Conservation (phyloP, 2,888 invertebrate species). For the Clistopyga incitator region DNA sequence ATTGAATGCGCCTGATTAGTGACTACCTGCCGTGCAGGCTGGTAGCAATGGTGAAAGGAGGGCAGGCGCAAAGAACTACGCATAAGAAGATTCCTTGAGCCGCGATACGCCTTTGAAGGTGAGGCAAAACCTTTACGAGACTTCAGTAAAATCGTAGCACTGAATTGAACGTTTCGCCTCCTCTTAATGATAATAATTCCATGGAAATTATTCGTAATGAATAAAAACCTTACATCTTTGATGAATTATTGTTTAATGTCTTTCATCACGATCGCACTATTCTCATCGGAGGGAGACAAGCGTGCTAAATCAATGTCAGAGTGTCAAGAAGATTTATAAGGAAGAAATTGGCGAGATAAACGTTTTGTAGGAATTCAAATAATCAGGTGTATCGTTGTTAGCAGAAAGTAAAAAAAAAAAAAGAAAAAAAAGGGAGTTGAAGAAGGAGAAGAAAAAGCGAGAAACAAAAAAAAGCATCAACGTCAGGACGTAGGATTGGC, state of each 20-base stretch:
- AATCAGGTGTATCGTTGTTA: constrained; percentile 51
- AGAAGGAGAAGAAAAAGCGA: neutral
- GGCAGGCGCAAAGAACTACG: constrained; percentile 40
- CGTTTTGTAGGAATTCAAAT: constrained; percentile 41
- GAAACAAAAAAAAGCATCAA: constrained; percentile 31
- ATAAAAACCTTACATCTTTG: neutral
- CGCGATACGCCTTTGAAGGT: neutral
- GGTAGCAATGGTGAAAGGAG: constrained; percentile 45
- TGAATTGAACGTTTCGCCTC: neutral
- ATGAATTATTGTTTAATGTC: constrained; percentile 15
- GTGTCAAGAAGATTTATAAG: constrained; percentile 33
- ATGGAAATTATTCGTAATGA: constrained; percentile 17
- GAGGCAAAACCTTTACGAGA: too few relatives aligned
- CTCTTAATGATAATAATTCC: constrained; percentile 12
- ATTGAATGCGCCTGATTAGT: constrained; percentile 37
- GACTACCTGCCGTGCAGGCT: constrained; percentile 38
- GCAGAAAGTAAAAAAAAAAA: constrained; percentile 19
- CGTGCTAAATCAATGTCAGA: constrained; percentile 54
- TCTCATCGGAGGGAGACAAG: neutral
- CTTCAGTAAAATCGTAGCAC: too few relatives aligned
- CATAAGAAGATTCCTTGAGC: constrained; percentile 33
- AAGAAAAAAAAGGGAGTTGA: neutral
- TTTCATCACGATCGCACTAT: constrained; percentile 29
- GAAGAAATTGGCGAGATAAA: constrained; percentile 49
- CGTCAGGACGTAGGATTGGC: constrained; percentile 62